phyloP scores from a whole-genome alignment of 1,140 invertebrate species.

The Sycophaga agraensis region DNA sequence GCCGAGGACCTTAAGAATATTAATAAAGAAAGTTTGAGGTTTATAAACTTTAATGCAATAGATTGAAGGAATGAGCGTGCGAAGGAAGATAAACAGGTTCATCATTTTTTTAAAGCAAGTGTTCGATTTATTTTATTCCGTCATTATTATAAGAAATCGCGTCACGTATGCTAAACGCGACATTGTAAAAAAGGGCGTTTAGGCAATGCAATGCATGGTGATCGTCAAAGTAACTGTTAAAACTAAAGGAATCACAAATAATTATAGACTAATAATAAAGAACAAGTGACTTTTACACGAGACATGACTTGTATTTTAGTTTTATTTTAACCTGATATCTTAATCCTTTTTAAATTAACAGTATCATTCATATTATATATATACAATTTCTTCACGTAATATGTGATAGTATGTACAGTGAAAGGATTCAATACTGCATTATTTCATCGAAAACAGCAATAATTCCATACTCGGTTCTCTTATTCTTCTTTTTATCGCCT shows the following conservation, averaged over 20 bases:
- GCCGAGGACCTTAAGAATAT: too few relatives aligned
- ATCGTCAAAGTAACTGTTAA: slow-evolving; percentile 24
- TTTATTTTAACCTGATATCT: slow-evolving; percentile 10
- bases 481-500: background rate
- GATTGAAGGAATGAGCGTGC: slow-evolving; percentile 5
- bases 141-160: background rate
- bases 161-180: background rate
- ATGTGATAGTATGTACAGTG: slow-evolving; percentile 22
- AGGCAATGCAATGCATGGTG: slow-evolving; percentile 14
- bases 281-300: slow-evolving; percentile 31
- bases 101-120: background rate
- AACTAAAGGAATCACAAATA: slow-evolving; percentile 16
- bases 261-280: slow-evolving; percentile 28
- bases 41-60: background rate
- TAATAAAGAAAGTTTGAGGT: too few relatives aligned
- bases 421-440: slow-evolving; percentile 15
- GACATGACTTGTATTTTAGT: slow-evolving; percentile 25
- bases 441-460: slow-evolving; percentile 21
- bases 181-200: slow-evolving; percentile 9
- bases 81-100: slow-evolving; percentile 7
- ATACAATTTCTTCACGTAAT: slow-evolving; percentile 15
- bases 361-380: slow-evolving; percentile 13
- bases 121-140: background rate
- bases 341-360: slow-evolving; percentile 17
- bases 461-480: slow-evolving; percentile 14